These are phyloP conservation scores for Pungitius pungitius DNA, from an alignment of 2,113 vertebrate species.

Conservation along the genomic window DNA sequence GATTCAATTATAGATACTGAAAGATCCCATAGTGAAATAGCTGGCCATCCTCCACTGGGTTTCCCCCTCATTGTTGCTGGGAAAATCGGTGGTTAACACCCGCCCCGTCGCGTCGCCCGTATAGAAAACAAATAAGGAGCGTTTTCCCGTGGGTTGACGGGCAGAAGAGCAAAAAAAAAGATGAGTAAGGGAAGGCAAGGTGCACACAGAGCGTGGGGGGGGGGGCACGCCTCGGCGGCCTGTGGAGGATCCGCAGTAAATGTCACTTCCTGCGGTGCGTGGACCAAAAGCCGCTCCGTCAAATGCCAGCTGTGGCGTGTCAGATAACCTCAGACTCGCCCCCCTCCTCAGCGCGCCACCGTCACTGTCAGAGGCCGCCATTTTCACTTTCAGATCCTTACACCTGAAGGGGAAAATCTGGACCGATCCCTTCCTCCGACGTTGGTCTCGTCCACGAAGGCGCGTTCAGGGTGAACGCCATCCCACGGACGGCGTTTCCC, in stretches of 20 bases:
- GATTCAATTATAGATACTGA: conserved; percentile 79
- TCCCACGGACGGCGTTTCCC: neutral
- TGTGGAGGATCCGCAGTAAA: conserved; percentile 37
- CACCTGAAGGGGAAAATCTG: neutral
- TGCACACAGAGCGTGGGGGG: neutral
- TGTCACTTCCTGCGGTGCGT: conserved; percentile 48
- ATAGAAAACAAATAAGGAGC: conserved; percentile 25
- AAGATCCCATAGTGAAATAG: conserved; percentile 62
- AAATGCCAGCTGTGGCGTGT: conserved; percentile 51
- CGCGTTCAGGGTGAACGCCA: neutral
- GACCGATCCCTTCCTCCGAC: neutral
- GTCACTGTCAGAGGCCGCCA: conserved; percentile 46
- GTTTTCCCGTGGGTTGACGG: neutral
- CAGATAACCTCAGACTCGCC: conserved; percentile 26
- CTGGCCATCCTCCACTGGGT: conserved; percentile 50
- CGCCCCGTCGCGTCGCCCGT: neutral
- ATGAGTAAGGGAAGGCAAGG: neutral
- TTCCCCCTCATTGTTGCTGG: conserved; percentile 42
- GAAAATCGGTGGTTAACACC: conserved; percentile 33
- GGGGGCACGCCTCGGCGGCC: conserved; percentile 29
- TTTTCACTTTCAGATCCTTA: conserved; percentile 26
- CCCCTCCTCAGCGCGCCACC: neutral
- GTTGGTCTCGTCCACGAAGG: neutral
- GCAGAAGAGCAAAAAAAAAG: neutral
- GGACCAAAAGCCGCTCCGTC: conserved; percentile 41